These are phyloP conservation scores for Drosophila yooni DNA, from an alignment of 2,888 invertebrate species.

Conservation along the genomic window DNA sequence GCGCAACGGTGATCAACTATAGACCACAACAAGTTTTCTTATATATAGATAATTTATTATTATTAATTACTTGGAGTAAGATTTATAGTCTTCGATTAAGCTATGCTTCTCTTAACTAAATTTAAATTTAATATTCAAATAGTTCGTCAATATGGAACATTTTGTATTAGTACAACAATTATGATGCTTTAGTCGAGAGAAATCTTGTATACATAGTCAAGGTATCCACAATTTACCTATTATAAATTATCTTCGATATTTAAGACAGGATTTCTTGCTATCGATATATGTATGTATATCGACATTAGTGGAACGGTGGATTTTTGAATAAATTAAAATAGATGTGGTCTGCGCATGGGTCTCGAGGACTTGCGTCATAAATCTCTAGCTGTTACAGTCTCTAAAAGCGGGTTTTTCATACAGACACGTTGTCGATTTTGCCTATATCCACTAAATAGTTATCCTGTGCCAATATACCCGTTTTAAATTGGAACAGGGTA, in stretches of 20 bases:
- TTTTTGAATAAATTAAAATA: background rate
- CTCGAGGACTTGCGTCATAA: background rate
- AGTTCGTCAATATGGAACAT: background rate
- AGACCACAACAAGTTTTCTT: background rate
- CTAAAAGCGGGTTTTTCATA: background rate
- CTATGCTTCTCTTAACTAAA: background rate
- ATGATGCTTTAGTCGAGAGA: background rate
- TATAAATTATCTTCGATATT: background rate
- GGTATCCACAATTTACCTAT: background rate
- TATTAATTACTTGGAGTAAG: background rate
- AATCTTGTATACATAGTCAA: too few species aligned
- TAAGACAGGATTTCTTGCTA: background rate
- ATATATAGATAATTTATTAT: too few species aligned
- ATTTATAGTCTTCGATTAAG: too few species aligned
- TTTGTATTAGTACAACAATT: background rate
- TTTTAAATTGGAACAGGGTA: background rate
- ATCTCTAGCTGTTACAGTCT: background rate
- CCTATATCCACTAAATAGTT: background rate
- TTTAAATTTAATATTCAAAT: background rate
- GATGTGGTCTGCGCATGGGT: background rate
- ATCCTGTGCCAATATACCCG: background rate
- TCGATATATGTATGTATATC: background rate
- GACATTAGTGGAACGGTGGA: background rate
- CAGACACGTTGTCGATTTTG: too few species aligned
- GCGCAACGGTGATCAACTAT: background rate